These are phyloP conservation scores for Cryptocephalus moraei DNA, from an alignment of 2,888 invertebrate genomes.

Conservation along the genomic window DNA sequence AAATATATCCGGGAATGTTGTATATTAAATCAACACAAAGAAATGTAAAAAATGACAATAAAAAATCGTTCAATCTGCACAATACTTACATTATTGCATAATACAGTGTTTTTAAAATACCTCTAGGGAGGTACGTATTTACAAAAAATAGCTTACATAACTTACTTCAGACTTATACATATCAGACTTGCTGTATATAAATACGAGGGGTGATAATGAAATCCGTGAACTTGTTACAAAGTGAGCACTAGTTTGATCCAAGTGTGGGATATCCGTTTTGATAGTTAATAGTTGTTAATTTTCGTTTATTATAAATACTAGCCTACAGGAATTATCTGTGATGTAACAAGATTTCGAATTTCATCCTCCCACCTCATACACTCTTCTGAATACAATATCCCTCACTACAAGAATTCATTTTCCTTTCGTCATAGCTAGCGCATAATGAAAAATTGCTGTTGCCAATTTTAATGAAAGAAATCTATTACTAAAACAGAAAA, in stretches of 20 bases:
- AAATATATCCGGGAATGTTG: conserved; percentile 35
- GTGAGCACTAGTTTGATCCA: neutral
- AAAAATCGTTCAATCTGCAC: conserved; percentile 23
- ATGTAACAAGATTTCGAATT: neutral
- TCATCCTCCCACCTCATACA: conserved; percentile 1
- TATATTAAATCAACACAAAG: conserved; percentile 23
- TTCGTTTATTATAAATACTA: no score
- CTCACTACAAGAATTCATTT: conserved; percentile 17
- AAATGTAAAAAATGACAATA: conserved; percentile 21
- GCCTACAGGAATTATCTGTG: neutral
- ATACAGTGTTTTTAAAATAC: conserved; percentile 25
- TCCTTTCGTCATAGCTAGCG: conserved; percentile 19
- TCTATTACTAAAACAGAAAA: conserved; percentile 1
- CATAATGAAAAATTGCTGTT: conserved; percentile 13
- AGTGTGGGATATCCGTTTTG: no score
- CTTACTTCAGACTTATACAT: conserved; percentile 35
- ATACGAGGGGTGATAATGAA: neutral
- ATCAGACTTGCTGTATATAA: conserved; percentile 36
- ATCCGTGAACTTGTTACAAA: neutral
- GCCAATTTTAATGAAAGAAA: conserved; percentile 11
- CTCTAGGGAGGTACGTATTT: conserved; percentile 27
- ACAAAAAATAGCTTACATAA: conserved; percentile 33
- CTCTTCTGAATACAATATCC: conserved; percentile 15
- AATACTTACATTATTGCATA: conserved; percentile 17
- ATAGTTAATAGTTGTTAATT: no score